Evolutionary conservation across 2,797 vertebrate species (phyloP), one percentile per base, ranked within the genome.

Genomic region (Pseudochirops corinnae): DNA sequence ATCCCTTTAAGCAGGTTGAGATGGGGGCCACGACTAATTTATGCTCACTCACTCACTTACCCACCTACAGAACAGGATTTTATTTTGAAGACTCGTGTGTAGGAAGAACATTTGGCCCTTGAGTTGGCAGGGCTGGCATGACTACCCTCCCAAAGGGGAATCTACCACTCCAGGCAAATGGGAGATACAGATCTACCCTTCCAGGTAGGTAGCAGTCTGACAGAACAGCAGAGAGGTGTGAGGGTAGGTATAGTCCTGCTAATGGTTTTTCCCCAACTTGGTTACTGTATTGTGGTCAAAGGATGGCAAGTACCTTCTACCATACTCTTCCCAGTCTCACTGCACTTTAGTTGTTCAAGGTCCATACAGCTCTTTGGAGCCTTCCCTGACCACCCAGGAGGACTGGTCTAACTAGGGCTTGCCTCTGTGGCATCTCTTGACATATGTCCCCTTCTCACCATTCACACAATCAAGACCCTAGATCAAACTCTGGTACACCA

Each of bases 21-120:
- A 91, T 91, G 55, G 96, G 96, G 98, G 97, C 96, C 94, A 50
- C 6, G 46, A 91, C 96, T 96, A 97, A 97, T 95, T 95, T 97
- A 97, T 91, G 94, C 94, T 96, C 14, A 3, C 94, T 95, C 5
- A 0, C 90, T 93, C 29, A 58, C 95, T 97, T 96, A 93, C 95
- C 94, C 95, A 94, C 96, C 95, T 94, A 93, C 93, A 93, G 58
- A 12, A 53, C 94, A 96, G 95, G 95, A 94, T 90, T 92, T 95
- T 94, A 96, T 95, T 95, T 92, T 56, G 92, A 96, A 97, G 96
- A 96, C 90, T 96, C 94, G 93, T 93, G 92, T 24, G 90, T 91
- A 90, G 97, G 97, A 97, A 94, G 96, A 92, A 94, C 93, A 56
- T 93, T 94, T 95, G 96, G 97, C 93, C 74, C 94, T 97, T 93